A percentile compares a stretch with the other conserved stretches of the same genome.
Conservation (phyloP, 2,888 invertebrate species). For the Ennomos quercinarius region DNA sequence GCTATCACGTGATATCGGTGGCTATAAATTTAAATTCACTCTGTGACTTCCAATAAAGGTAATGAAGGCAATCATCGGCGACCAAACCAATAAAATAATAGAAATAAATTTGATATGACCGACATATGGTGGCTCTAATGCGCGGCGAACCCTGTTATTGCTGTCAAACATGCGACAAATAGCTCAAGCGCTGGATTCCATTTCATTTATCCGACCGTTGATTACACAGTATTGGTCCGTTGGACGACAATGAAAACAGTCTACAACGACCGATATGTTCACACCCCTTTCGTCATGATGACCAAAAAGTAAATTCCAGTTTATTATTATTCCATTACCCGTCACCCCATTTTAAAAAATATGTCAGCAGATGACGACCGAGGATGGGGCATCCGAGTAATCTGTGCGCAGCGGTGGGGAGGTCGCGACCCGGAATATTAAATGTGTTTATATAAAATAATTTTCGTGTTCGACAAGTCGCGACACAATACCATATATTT, state of each 20-base stretch:
- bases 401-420: conserved; percentile 61
- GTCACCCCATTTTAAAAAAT: conserved; percentile 84
- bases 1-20: conserved; percentile 78
- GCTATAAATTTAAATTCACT: conserved; percentile 83
- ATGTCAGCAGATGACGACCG: conserved; percentile 82
- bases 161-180: conserved; percentile 85
- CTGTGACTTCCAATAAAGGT: conserved; percentile 82
- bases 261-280: conserved; percentile 80
- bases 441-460: conserved; percentile 85
- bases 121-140: conserved; percentile 83
- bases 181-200: conserved; percentile 74
- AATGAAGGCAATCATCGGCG: conserved; percentile 82
- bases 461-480: conserved; percentile 84
- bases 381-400: conserved; percentile 69
- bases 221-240: conserved; percentile 83
- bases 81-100: conserved; percentile 83
- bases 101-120: conserved; percentile 86
- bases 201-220: conserved; percentile 79
- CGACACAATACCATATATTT: conserved; percentile 81
- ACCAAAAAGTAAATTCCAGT: conserved; percentile 85
- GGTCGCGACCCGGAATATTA: conserved; percentile 77
- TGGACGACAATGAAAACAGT: conserved; percentile 78
- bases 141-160: conserved; percentile 83
- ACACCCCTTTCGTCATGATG: conserved; percentile 83
- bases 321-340: conserved; percentile 85